Evolutionary conservation across 2,797 vertebrate species (phyloP), one percentile per base, ranked within the genome.

Genomic region (Lacerta viridis): DNA sequence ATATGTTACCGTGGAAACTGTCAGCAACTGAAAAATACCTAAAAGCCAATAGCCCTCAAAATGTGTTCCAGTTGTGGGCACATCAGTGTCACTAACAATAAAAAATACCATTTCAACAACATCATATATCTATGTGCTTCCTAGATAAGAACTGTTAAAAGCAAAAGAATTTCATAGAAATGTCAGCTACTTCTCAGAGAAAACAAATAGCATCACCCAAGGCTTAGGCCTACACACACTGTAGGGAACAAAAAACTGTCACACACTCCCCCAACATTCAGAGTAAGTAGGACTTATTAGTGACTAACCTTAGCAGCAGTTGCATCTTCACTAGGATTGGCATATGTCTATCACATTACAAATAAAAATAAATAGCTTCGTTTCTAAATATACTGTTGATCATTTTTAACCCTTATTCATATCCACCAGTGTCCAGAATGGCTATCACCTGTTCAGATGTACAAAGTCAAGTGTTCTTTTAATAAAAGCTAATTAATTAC

Each of bases 1-100:
- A 43, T 46, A 66, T 18, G 88, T 92, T 93, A 78, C 90, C 75
- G 91, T 88, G 46, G 89, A 69, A 93, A 94, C 87, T 3, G 39
- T 41, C 69, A 46, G 83, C 83, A 90, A 89, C 87, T 88, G 87
- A 88, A 88, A 88, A 87, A 69, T 91, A 77, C 59, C 84, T 87
- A 85, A 80, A 89, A 87, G 88, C 74, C 79, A 84, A 59, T 72
- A 59, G 55, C 41, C 71, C 76, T 78, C 85, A 80, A 59, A 71
- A 84, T 80, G 9, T 78, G 68, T 86, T 68, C 84, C 25, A 71
- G 84, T n/a, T 85, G 90, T 77, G 87, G 43, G 7, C 69, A 78
- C 33, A 87, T 89, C 64, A 64, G 3, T 82, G 78, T 77, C 36
- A 90, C 64, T 36, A 69, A 68, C 20, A 43, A n/a, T 64, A 8